Conservation (phyloP, 2,113 vertebrate genomes). For the Xiphophorus maculatus region DNA sequence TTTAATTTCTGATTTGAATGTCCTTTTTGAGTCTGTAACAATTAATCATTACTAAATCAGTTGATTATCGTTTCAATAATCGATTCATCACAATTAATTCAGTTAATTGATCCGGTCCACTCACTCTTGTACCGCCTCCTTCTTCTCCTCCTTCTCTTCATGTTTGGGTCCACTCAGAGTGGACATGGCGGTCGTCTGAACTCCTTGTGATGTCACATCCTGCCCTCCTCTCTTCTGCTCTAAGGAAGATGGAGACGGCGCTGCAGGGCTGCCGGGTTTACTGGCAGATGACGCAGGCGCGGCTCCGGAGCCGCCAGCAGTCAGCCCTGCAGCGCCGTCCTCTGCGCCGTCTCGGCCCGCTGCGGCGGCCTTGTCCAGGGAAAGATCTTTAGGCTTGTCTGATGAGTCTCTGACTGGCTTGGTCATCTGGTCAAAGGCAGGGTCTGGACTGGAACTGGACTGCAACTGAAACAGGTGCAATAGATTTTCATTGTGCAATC, state of each 20-base stretch:
- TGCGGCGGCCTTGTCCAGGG: conserved; percentile 84
- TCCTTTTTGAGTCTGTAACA: too few species aligned
- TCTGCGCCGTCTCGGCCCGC: conserved; percentile 62
- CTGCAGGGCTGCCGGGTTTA: conserved; percentile 90
- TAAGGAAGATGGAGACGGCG: conserved; percentile 84
- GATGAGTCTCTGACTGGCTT: conserved; percentile 87
- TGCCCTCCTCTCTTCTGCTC: conserved; percentile 88
- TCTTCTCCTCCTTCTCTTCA: conserved; percentile 95
- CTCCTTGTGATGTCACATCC: conserved; percentile 95
- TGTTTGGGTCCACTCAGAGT: conserved; percentile 86
- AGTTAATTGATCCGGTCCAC: conserved; percentile 57
- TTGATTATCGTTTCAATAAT: too few species aligned
- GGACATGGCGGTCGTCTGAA: conserved; percentile 90
- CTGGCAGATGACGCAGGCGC: conserved; percentile 77
- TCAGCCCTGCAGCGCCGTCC: conserved; percentile 40
- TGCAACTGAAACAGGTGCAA: conserved; percentile 84
- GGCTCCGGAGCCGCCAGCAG: conserved; percentile 34
- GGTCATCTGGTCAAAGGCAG: conserved; percentile 87
- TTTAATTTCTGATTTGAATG: too few species aligned
- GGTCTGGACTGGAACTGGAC: conserved; percentile 89
- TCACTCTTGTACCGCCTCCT: conserved; percentile 92
- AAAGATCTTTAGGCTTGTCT: conserved; percentile 91
- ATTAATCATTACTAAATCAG: too few species aligned
- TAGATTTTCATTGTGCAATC: background rate
- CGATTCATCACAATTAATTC: too few species aligned